phyloP scores from a whole-genome alignment of 2,113 vertebrate genomes.

The Oreochromis niloticus region DNA sequence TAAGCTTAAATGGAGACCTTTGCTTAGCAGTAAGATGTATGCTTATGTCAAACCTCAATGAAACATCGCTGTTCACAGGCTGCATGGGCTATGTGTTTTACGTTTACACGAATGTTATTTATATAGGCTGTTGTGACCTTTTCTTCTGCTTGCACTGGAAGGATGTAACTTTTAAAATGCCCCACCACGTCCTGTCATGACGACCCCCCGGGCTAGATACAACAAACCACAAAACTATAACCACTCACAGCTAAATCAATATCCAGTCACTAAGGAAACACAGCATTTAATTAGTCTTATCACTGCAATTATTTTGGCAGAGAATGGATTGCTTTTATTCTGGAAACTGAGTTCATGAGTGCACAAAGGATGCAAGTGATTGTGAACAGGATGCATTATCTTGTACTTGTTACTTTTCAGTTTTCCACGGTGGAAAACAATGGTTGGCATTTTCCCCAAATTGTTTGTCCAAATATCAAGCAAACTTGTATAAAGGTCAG shows the following conservation, averaged over 20 bases:
- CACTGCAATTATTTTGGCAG: not conserved
- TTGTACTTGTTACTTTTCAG: not conserved
- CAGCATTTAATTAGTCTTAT: not conserved
- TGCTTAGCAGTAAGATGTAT: conserved; percentile 14
- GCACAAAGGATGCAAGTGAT: conserved; percentile 12
- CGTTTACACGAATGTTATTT: conserved; percentile 22
- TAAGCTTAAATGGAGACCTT: not conserved
- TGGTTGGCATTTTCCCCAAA: conserved; percentile 39
- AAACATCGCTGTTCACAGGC: not conserved
- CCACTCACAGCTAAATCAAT: not conserved
- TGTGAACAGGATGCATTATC: conserved; percentile 6
- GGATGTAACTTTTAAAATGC: conserved; percentile 15
- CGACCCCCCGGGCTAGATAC: not conserved
- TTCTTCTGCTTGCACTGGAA: conserved; percentile 29
- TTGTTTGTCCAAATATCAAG: conserved; percentile 26
- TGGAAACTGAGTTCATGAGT: not conserved
- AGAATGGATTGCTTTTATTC: not conserved
- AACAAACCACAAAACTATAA: not conserved
- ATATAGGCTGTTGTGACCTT: not conserved
- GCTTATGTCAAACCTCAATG: not conserved
- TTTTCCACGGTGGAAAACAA: not conserved
- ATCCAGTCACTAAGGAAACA: not conserved
- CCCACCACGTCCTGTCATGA: not conserved
- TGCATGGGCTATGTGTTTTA: conserved; percentile 52
- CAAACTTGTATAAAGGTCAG: not conserved